Conservation (phyloP, 2,797 vertebrate genomes). For the Channa striata region DNA sequence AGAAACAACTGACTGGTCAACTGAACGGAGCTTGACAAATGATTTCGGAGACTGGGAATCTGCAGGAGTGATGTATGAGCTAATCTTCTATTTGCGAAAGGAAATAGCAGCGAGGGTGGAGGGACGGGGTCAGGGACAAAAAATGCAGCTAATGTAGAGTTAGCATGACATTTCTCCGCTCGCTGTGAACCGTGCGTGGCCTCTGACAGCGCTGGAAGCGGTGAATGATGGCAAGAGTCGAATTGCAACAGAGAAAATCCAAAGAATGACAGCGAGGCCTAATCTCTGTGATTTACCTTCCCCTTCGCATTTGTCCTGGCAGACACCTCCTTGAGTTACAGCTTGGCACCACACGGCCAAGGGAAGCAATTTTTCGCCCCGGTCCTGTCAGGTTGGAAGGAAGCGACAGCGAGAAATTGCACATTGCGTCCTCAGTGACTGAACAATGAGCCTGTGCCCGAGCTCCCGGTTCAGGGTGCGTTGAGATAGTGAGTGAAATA, state of each 20-base stretch:
- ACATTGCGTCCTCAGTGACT: constrained; percentile 62
- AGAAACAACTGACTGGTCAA: constrained; percentile 24
- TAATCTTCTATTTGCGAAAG: constrained; percentile 73
- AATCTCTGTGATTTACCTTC: constrained; percentile 54
- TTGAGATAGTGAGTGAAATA: constrained; percentile 78
- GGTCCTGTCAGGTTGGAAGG: constrained; percentile 72
- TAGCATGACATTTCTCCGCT: constrained; percentile 62
- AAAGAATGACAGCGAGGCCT: constrained; percentile 19
- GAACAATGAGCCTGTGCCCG: constrained; percentile 68
- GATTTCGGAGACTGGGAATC: constrained; percentile 54
- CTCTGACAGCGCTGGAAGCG: constrained; percentile 55
- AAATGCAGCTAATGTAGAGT: constrained; percentile 63
- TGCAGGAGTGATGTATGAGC: constrained; percentile 67
- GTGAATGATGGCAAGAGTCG: constrained; percentile 34
- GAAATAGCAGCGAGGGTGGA: constrained; percentile 67
- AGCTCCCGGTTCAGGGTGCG: constrained; percentile 45
- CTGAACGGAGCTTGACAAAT: constrained; percentile 58
- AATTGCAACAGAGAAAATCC: constrained; percentile 45
- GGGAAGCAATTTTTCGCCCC: constrained; percentile 56
- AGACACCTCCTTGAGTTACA: constrained; percentile 68
- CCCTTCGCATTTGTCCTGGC: constrained; percentile 56
- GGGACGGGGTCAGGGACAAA: constrained; percentile 56
- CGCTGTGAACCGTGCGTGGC: constrained; percentile 62
- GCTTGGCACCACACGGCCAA: constrained; percentile 58
- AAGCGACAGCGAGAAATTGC: constrained; percentile 67